Percentiles rank a stretch among this genome's conserved stretches.
Evolutionary conservation across 30 jellyfish, hydroid and myxozoan genomes (phyloP).

Genomic region (Chrysaora quinquecirrha): DNA sequence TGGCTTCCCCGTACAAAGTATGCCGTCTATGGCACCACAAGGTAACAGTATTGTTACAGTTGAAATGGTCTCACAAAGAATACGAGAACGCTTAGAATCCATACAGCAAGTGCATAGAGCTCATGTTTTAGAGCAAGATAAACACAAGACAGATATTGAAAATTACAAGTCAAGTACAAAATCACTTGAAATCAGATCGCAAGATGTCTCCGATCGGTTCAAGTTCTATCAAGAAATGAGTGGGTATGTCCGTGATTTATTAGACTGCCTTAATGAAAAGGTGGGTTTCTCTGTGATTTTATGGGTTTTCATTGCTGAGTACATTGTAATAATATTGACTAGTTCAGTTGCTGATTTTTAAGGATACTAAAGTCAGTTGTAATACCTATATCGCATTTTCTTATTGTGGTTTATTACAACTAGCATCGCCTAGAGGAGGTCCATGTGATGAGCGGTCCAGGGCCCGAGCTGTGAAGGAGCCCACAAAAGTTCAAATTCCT

Average conservation of each 20-base stretch:
- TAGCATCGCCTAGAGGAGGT: no score
- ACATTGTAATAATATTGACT: no score
- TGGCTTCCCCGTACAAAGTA: slow-evolving; percentile 56
- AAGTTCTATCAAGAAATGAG: slow-evolving; percentile 89
- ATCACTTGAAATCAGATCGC: slow-evolving; percentile 81
- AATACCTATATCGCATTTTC: no score
- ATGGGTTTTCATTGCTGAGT: background rate
- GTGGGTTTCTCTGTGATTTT: slow-evolving; percentile 30
- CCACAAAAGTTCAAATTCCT: no score
- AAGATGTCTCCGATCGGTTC: slow-evolving; percentile 87
- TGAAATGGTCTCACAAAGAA: slow-evolving; percentile 82
- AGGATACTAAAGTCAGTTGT: no score
- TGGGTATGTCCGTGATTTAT: slow-evolving; percentile 92
- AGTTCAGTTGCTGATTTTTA: no score
- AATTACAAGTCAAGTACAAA: slow-evolving; percentile 66
- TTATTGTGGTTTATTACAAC: no score
- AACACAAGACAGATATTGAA: slow-evolving; percentile 60
- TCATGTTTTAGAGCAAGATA: slow-evolving; percentile 78
- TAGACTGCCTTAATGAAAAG: slow-evolving; percentile 95
- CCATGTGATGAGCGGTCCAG: no score
- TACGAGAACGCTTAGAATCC: slow-evolving; percentile 80
- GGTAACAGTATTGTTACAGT: slow-evolving; percentile 56
- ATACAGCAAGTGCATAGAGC: slow-evolving; percentile 86
- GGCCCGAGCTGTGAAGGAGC: no score
- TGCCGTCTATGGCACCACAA: slow-evolving; percentile 64